phyloP scores from a whole-genome alignment of 2,888 invertebrate species.

The Saturnia japonica region DNA sequence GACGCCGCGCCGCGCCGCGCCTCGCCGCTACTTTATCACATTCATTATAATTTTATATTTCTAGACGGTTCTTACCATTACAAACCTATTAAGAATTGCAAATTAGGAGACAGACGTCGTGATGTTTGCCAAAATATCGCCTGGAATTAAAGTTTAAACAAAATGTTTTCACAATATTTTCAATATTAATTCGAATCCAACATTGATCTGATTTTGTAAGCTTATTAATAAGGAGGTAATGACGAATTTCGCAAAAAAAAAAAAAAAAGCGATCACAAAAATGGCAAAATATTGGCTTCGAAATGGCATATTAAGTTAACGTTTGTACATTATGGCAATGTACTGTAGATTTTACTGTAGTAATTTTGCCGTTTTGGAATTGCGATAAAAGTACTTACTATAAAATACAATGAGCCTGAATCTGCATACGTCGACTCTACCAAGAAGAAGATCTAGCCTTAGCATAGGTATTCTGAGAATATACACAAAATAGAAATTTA shows the following conservation, averaged over 20 bases:
- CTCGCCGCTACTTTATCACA: neutral
- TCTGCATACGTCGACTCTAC: neutral
- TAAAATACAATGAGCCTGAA: neutral
- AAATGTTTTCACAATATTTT: neutral
- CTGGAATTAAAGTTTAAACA: neutral
- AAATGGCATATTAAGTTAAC: no score
- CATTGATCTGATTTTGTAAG: neutral
- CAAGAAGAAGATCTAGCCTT: neutral
- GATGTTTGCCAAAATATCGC: neutral
- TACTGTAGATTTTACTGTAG: no score
- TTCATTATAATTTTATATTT: conserved; percentile 11
- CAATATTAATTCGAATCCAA: neutral
- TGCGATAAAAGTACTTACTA: neutral
- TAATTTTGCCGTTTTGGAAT: no score
- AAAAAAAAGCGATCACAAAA: no score
- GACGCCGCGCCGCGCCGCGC: conserved; percentile 25
- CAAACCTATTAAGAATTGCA: conserved; percentile 2
- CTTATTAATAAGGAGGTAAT: neutral
- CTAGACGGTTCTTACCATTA: neutral
- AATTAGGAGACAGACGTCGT: neutral
- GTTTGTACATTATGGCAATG: no score
- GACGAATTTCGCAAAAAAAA: no score
- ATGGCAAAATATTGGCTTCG: no score
- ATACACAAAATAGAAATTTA: neutral
- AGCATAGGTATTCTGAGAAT: neutral